These are phyloP conservation scores for Stenodera caucasica DNA, from an alignment of 2,888 invertebrate species.

Conservation along the genomic window DNA sequence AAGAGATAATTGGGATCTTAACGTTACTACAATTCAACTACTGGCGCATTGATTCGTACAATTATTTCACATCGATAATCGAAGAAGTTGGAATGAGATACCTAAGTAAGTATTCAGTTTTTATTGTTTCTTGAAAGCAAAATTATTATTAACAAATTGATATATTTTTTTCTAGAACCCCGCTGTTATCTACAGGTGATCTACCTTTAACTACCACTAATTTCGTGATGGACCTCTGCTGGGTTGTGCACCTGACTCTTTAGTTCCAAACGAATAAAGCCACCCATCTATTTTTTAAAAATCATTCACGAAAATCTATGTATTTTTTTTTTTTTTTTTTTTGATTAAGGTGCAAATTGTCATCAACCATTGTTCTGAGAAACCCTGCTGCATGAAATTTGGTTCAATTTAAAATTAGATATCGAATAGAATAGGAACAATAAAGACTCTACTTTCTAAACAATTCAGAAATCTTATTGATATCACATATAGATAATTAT, in stretches of 20 bases:
- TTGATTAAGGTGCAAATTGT: not conserved
- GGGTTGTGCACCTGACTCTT: conserved; percentile 38
- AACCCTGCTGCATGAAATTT: not conserved
- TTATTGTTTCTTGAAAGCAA: no score
- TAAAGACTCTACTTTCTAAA: conserved; percentile 21
- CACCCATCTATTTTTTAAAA: conserved; percentile 16
- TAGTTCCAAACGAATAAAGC: conserved; percentile 12
- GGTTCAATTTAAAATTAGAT: not conserved
- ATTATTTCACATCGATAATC: no score
- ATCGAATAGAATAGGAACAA: conserved; percentile 20
- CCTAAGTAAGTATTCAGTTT: no score
- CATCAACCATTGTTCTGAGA: not conserved
- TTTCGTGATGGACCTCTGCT: conserved; percentile 23
- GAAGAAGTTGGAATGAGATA: no score
- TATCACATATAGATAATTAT: conserved; percentile 44
- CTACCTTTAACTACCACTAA: conserved; percentile 36
- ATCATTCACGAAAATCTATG: not conserved
- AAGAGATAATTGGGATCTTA: conserved; percentile 24
- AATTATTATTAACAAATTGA: not conserved
- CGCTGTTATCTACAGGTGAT: conserved; percentile 46
- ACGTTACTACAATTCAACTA: not conserved
- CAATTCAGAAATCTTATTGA: conserved; percentile 34
- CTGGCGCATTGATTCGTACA: not conserved
- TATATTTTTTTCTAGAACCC: conserved; percentile 29
- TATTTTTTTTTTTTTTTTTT: not conserved